A percentile compares a stretch with the other conserved stretches of the same genome.
phyloP scores from a whole-genome alignment of 2,113 vertebrate genomes.

The Oophaga pumilio region DNA sequence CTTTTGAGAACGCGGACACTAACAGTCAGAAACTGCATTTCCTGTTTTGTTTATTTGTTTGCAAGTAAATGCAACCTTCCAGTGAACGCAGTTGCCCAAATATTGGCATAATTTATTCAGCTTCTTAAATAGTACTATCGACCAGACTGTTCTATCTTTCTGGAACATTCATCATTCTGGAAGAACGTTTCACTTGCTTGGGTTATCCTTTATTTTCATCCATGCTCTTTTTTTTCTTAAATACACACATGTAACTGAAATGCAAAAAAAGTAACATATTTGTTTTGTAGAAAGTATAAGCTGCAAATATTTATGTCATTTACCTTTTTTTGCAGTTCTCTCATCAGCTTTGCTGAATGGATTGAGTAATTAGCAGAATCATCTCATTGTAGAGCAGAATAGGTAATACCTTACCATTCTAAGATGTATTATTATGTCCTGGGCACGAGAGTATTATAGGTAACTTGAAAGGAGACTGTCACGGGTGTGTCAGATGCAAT shows the following conservation, averaged over 20 bases:
- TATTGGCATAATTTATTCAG: background rate
- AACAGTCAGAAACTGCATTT: slow-evolving; percentile 28
- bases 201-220: background rate
- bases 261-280: too few species aligned
- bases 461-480: too few species aligned
- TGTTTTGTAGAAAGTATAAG: too few species aligned
- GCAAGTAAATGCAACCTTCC: background rate
- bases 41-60: slow-evolving; percentile 41
- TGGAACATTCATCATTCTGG: background rate
- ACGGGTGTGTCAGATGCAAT: too few species aligned
- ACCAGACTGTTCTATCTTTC: background rate
- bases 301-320: too few species aligned
- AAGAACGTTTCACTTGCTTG: background rate
- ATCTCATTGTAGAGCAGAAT: too few species aligned
- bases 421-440: too few species aligned
- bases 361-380: background rate
- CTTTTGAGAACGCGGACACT: background rate
- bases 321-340: too few species aligned
- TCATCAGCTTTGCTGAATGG: background rate
- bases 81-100: background rate
- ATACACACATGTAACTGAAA: too few species aligned
- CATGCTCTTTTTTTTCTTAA: background rate
- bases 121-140: background rate
- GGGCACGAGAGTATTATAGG: too few species aligned
- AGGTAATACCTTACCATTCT: too few species aligned